These are phyloP conservation scores for Melanophora roralis DNA, from an alignment of 2,888 invertebrate species.

Conservation along the genomic window DNA sequence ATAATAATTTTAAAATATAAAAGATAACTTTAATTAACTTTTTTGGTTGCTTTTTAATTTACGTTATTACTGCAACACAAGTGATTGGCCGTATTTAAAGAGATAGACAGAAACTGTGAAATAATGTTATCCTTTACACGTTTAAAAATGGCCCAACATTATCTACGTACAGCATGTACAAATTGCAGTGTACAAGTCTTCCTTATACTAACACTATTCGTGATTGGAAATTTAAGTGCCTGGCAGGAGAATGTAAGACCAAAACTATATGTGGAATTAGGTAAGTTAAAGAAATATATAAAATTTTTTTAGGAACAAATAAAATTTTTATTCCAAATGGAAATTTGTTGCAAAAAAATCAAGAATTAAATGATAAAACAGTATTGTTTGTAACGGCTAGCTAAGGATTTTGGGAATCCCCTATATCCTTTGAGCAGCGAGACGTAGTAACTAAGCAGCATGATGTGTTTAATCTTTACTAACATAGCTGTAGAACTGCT, in stretches of 20 bases:
- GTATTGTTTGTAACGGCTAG: too few relatives aligned
- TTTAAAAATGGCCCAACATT: conserved; percentile 55
- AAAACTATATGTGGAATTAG: conserved; percentile 94
- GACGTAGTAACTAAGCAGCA: too few relatives aligned
- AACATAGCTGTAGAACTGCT: too few relatives aligned
- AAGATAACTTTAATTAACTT: too few relatives aligned
- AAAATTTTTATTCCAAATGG: neutral
- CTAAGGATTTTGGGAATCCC: too few relatives aligned
- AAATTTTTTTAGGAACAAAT: neutral
- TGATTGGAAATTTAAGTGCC: conserved; percentile 79
- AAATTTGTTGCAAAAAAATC: neutral
- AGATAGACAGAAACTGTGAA: conserved; percentile 16
- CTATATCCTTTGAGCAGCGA: too few relatives aligned
- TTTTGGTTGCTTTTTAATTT: neutral
- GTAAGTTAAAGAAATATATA: conserved; percentile 80
- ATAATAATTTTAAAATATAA: neutral
- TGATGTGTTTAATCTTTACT: too few relatives aligned
- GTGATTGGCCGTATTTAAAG: neutral
- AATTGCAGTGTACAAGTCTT: conserved; percentile 73
- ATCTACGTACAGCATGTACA: conserved; percentile 56
- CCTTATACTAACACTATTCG: conserved; percentile 75
- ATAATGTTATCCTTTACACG: conserved; percentile 49
- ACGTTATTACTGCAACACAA: neutral
- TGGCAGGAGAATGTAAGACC: conserved; percentile 96
- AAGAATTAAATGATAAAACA: neutral